Percentiles rank a stretch among this genome's conserved stretches.
phyloP scores from a whole-genome alignment of 2,113 vertebrate species.

The Dromaius novaehollandiae region DNA sequence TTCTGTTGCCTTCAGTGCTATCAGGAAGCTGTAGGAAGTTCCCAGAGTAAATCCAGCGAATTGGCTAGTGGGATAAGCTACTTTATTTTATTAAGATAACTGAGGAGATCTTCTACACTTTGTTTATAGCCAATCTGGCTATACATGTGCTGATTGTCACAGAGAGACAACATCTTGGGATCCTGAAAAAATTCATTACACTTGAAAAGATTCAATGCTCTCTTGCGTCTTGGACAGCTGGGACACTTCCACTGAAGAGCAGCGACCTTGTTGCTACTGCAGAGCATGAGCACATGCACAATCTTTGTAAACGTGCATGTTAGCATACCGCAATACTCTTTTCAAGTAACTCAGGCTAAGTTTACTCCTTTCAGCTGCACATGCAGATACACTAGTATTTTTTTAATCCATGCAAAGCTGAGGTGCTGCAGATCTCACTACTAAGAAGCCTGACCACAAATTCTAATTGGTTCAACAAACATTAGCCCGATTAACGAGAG shows the following conservation, averaged over 20 bases:
- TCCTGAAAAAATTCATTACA: background rate
- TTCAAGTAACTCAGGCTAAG: background rate
- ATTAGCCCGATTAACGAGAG: background rate
- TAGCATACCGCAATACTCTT: background rate
- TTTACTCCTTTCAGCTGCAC: background rate
- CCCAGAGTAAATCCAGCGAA: background rate
- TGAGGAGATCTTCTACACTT: background rate
- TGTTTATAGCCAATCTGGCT: background rate
- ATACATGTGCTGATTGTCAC: background rate
- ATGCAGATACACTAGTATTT: background rate
- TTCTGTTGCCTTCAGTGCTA: background rate
- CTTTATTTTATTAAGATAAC: background rate
- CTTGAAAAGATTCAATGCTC: background rate
- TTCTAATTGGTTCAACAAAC: background rate
- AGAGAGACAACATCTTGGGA: background rate
- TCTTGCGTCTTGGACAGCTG: background rate
- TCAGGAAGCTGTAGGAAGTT: background rate
- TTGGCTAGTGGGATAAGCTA: background rate
- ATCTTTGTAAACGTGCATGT: background rate
- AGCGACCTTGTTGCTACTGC: background rate
- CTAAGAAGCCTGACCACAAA: background rate
- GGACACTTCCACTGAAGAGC: background rate
- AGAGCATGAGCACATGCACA: accelerated
- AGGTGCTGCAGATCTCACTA: background rate
- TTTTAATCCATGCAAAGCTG: background rate